Conservation (phyloP, 2,888 invertebrate genomes). For the Limulus polyphemus region DNA sequence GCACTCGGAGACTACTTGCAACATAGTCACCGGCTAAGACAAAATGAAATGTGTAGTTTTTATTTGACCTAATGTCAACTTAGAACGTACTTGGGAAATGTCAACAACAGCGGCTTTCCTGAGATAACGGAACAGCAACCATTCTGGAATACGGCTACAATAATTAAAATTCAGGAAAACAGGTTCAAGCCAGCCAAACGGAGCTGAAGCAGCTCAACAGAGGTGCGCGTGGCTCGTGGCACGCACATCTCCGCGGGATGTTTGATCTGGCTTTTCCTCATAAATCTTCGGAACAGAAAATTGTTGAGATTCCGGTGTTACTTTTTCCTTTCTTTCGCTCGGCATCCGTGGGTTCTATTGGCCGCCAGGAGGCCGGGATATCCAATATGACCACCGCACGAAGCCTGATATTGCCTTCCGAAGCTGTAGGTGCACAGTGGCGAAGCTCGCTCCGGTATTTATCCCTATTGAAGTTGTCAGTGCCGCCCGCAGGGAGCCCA, state of each 20-base stretch:
- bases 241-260: not conserved
- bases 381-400: slow-evolving; percentile 15
- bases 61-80: no score
- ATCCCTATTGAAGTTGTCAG: slow-evolving; percentile 24
- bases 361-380: slow-evolving; percentile 10
- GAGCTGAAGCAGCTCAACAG: not conserved
- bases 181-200: no score
- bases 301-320: slow-evolving; percentile 23
- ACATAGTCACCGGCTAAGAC: no score
- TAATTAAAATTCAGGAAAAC: no score
- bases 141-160: no score
- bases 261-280: slow-evolving; percentile 12
- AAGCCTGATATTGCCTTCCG: slow-evolving; percentile 16
- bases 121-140: no score
- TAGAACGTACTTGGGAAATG: no score
- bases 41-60: no score
- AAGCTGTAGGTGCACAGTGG: slow-evolving; percentile 1
- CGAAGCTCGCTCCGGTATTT: slow-evolving; percentile 18
- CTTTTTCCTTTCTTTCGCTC: slow-evolving; percentile 18
- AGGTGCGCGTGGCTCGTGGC: not conserved
- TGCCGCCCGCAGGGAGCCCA: slow-evolving; percentile 17
- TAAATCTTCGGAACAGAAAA: slow-evolving; percentile 23
- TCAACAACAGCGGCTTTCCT: no score
- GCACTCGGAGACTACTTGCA: no score
- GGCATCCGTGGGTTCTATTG: not conserved